phyloP scores from a whole-genome alignment of 2,888 invertebrate genomes.

The Heteromyza rotundicornis region DNA sequence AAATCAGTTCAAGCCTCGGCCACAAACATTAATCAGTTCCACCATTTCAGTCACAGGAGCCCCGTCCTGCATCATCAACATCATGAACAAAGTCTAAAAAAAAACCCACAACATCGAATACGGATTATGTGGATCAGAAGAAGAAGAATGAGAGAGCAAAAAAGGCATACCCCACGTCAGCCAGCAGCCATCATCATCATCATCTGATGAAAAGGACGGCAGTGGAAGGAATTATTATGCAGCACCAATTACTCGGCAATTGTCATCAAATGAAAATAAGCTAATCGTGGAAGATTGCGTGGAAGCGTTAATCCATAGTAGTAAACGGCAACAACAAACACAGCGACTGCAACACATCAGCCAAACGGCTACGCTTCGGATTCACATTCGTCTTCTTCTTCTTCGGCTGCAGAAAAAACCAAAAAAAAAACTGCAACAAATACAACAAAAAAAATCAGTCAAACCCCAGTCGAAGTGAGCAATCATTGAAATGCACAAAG shows the following conservation, averaged over 20 bases:
- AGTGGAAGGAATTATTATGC: constrained; percentile 45
- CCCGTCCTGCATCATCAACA: too few relatives aligned
- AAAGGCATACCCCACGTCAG: background rate
- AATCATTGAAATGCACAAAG: constrained; percentile 16
- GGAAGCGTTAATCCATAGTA: constrained; percentile 11
- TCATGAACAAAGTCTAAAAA: too few relatives aligned
- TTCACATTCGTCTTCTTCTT: background rate
- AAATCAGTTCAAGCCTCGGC: too few relatives aligned
- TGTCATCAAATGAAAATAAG: constrained; percentile 48
- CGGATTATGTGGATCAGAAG: too few relatives aligned
- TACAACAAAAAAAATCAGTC: too few relatives aligned
- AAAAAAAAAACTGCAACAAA: background rate
- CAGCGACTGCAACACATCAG: background rate
- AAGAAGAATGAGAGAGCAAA: too few relatives aligned
- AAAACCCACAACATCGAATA: too few relatives aligned
- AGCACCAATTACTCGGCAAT: constrained; percentile 59
- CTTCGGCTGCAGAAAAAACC: background rate
- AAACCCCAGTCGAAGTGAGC: background rate
- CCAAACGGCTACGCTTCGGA: background rate
- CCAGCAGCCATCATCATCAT: too few relatives aligned
- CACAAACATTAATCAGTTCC: too few relatives aligned
- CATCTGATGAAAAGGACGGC: too few relatives aligned
- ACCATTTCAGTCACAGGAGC: too few relatives aligned
- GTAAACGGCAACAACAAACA: constrained; percentile 34
- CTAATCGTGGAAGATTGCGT: constrained; percentile 38